phyloP scores from a whole-genome alignment of 1,140 invertebrate species.

The Drosophila saltans region DNA sequence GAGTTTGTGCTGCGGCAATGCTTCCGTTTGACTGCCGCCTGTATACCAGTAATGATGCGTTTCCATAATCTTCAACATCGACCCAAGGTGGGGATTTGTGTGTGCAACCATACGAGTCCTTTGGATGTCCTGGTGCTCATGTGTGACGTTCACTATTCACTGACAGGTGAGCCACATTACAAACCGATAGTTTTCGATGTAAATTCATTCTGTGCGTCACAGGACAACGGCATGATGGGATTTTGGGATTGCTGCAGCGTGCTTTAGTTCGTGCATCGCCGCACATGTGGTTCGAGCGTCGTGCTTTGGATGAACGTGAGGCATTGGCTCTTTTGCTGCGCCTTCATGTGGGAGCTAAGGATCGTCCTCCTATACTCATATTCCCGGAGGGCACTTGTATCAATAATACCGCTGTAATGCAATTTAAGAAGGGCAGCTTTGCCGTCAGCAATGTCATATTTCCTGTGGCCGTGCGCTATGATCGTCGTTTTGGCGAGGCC shows the following conservation, averaged over 20 bases:
- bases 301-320: slow-evolving; percentile 36
- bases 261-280: slow-evolving; percentile 46
- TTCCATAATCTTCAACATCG: slow-evolving; percentile 47
- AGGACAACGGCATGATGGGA: slow-evolving; percentile 57
- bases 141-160: slow-evolving; percentile 61
- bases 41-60: slow-evolving; percentile 48
- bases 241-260: slow-evolving; percentile 52
- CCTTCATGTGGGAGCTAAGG: slow-evolving; percentile 22
- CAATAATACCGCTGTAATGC: slow-evolving; percentile 71
- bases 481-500: slow-evolving; percentile 54
- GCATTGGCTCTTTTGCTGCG: slow-evolving; percentile 26
- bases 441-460: slow-evolving; percentile 54
- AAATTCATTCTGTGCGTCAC: background rate
- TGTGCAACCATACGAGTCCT: slow-evolving; percentile 64
- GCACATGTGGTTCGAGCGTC: slow-evolving; percentile 65
- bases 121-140: slow-evolving; percentile 61
- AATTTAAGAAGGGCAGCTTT: slow-evolving; percentile 66
- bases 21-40: slow-evolving; percentile 45
- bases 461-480: slow-evolving; percentile 59
- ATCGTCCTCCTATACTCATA: slow-evolving; percentile 48
- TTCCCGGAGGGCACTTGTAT: slow-evolving; percentile 69
- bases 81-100: slow-evolving; percentile 51
- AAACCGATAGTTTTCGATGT: no score
- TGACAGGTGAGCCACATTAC: slow-evolving; percentile 32
- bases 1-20: slow-evolving; percentile 31